phyloP scores from a whole-genome alignment of 2,888 invertebrate genomes.

The Entomobrya proxima region DNA sequence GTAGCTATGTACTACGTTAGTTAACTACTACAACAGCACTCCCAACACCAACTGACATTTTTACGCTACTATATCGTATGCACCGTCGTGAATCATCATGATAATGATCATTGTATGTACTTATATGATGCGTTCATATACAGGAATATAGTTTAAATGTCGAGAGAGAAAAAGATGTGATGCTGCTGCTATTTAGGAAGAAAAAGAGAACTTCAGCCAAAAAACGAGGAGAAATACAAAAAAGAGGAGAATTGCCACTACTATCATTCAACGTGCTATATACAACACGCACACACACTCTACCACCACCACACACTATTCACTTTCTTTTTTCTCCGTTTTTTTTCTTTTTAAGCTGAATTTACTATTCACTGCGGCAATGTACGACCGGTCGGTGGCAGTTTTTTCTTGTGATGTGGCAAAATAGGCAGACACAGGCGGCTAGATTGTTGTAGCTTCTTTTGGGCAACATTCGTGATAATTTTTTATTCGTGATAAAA shows the following conservation, averaged over 20 bases:
- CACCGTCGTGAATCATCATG: constrained; percentile 16
- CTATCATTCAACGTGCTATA: not conserved
- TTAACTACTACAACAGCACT: not conserved
- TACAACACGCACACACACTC: not conserved
- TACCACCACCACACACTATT: no score
- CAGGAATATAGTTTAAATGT: not conserved
- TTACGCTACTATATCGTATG: not conserved
- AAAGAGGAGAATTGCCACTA: constrained; percentile 4
- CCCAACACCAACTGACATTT: constrained; percentile 3
- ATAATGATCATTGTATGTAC: not conserved
- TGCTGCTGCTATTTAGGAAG: not conserved
- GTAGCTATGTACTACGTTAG: no score
- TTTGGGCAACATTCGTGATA: not conserved
- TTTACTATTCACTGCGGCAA: constrained; percentile 15
- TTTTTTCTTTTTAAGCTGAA: not conserved
- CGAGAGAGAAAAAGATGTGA: not conserved
- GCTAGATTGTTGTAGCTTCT: not conserved
- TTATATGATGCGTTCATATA: not conserved
- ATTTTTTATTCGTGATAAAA: not conserved
- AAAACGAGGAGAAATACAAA: not conserved
- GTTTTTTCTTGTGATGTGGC: not conserved
- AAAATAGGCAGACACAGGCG: not conserved
- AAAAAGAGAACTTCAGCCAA: constrained; percentile 38
- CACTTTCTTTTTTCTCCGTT: not conserved
- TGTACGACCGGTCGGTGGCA: not conserved